A percentile compares a stretch with the other conserved stretches of the same genome.
Conservation (phyloP, 2,113 vertebrate species). For the Phalacrocorax carbo region DNA sequence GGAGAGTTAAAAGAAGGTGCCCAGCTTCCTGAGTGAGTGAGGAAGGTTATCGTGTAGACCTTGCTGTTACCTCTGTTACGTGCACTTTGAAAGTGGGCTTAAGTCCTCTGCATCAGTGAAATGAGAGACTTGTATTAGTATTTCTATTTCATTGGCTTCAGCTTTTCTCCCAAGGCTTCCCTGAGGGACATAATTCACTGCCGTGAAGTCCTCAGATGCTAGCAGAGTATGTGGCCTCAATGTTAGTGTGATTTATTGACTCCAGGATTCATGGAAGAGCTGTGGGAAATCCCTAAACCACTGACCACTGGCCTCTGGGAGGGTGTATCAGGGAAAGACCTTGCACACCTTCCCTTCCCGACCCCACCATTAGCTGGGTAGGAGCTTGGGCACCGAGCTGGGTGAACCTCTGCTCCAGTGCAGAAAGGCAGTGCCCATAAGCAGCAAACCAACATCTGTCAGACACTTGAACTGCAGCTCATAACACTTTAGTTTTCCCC, state of each 20-base stretch:
- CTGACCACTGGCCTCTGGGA: not conserved
- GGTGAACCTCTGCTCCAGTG: not conserved
- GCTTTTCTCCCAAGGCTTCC: not conserved
- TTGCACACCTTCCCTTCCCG: not conserved
- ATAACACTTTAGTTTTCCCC: not conserved
- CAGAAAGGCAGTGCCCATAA: not conserved
- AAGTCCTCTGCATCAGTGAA: not conserved
- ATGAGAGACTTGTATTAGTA: not conserved
- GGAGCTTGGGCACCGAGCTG: not conserved
- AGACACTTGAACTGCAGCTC: constrained; percentile 1
- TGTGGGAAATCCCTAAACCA: not conserved
- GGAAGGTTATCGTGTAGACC: not conserved
- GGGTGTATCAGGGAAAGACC: not conserved
- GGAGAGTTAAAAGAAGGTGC: not conserved
- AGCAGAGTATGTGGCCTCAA: not conserved
- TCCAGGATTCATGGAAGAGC: not conserved
- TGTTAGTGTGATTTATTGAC: not conserved
- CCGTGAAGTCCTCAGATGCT: not conserved
- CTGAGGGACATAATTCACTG: not conserved
- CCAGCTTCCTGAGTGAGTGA: not conserved
- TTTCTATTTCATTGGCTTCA: not conserved
- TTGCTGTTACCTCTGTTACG: not conserved
- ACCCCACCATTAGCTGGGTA: fast-evolving
- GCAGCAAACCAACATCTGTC: not conserved
- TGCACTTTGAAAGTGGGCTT: not conserved